A percentile compares a stretch with the other conserved stretches of the same genome.
Evolutionary conservation across 2,797 vertebrate species (phyloP).

Genomic region (Sebastes baramenuke): DNA sequence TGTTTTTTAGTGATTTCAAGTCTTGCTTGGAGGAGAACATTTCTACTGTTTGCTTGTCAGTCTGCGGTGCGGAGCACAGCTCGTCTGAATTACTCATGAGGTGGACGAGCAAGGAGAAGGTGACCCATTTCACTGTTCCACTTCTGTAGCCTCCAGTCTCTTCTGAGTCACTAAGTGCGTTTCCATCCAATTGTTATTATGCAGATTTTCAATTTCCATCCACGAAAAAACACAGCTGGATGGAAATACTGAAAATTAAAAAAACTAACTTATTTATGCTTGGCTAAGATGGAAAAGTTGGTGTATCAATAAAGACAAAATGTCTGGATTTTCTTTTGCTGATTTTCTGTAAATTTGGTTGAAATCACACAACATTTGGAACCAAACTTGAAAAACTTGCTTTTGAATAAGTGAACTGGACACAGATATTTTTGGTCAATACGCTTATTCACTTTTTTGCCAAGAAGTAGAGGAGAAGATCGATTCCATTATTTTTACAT

Average conservation of each 20-base stretch:
- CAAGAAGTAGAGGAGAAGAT: neutral
- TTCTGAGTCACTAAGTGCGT: neutral
- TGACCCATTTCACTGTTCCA: constrained; percentile 72
- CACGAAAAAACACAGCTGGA: neutral
- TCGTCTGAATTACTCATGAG: constrained; percentile 71
- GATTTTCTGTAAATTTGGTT: neutral
- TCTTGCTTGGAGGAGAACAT: constrained; percentile 32
- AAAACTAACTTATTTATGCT: neutral
- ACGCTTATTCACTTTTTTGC: neutral
- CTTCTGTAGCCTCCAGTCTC: constrained; percentile 44
- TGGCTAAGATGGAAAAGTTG: neutral
- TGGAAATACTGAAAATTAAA: neutral
- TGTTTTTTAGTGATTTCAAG: constrained; percentile 24
- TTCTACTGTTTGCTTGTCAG: constrained; percentile 31
- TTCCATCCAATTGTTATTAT: neutral
- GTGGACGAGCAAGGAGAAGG: constrained; percentile 46
- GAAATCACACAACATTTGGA: neutral
- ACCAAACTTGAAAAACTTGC: neutral
- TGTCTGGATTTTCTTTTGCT: neutral
- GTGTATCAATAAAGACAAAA: neutral
- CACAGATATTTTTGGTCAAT: neutral
- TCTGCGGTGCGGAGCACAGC: constrained; percentile 15
- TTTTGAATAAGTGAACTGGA: neutral
- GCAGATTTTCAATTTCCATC: neutral
- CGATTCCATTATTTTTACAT: no score